Percentiles rank a stretch among this genome's conserved stretches.
Evolutionary conservation across 2,113 vertebrate genomes (phyloP).

Genomic region (Ciconia maguari): DNA sequence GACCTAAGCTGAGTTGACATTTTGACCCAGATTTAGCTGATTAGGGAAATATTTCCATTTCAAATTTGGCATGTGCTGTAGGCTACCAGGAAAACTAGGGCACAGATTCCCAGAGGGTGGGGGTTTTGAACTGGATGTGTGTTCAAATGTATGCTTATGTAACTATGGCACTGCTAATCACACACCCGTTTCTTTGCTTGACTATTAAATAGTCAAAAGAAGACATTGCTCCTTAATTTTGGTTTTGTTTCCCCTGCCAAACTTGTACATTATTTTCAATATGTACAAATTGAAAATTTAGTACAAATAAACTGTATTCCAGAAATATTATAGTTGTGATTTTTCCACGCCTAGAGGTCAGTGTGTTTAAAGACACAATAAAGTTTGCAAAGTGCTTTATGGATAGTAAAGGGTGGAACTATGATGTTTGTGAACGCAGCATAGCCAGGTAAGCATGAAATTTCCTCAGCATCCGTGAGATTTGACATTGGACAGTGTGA

Average conservation of each 20-base stretch:
- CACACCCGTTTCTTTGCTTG: not conserved
- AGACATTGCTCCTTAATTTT: not conserved
- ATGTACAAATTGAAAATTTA: not conserved
- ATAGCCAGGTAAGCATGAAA: not conserved
- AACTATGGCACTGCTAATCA: not conserved
- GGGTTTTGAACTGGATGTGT: not conserved
- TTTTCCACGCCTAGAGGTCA: not conserved
- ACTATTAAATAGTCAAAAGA: not conserved
- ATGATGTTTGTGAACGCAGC: not conserved
- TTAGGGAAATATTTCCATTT: slow-evolving; percentile 47
- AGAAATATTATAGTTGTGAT: not conserved
- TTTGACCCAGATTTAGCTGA: slow-evolving; percentile 56
- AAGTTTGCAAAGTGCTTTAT: not conserved
- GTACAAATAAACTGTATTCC: not conserved
- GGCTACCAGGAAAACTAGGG: slow-evolving; percentile 13
- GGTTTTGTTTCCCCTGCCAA: not conserved
- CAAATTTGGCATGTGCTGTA: slow-evolving; percentile 36
- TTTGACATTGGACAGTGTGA: not conserved
- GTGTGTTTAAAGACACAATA: not conserved
- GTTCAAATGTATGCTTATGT: slow-evolving; percentile 10
- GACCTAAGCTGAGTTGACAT: slow-evolving; percentile 4
- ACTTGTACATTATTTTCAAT: not conserved
- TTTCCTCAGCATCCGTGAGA: not conserved
- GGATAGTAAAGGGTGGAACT: not conserved
- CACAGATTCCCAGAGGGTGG: slow-evolving; percentile 10